Conservation (phyloP, 1,140 invertebrate species). For the Nasonia longicornis region DNA sequence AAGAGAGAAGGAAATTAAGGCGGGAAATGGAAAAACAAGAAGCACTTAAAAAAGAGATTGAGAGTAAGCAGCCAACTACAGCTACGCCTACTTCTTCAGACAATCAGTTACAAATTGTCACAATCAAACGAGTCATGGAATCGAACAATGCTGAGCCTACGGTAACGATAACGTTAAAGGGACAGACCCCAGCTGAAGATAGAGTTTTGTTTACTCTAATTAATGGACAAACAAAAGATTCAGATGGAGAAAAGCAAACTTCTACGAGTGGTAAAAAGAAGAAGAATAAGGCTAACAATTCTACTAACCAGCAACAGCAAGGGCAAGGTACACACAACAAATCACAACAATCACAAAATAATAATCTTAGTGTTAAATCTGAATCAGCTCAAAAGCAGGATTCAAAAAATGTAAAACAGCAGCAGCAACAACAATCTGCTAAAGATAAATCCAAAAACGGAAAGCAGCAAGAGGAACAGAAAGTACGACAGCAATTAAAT, state of each 20-base stretch:
- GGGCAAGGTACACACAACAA: conserved; percentile 46
- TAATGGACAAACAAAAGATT: conserved; percentile 76
- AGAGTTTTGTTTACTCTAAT: conserved; percentile 80
- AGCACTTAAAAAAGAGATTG: conserved; percentile 49
- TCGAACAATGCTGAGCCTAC: conserved; percentile 76
- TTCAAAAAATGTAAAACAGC: conserved; percentile 43
- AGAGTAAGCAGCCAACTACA: conserved; percentile 53
- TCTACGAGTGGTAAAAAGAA: conserved; percentile 65
- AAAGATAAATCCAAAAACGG: conserved; percentile 55
- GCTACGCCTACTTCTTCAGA: conserved; percentile 50
- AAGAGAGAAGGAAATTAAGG: conserved; percentile 63
- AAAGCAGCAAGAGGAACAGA: conserved; percentile 56
- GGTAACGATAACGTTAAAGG: conserved; percentile 82
- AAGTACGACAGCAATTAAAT: conserved; percentile 49
- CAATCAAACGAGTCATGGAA: conserved; percentile 78
- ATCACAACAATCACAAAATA: conserved; percentile 51
- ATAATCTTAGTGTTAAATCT: conserved; percentile 49
- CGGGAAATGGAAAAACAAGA: conserved; percentile 61
- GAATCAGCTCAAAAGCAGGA: conserved; percentile 45
- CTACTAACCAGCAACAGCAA: conserved; percentile 44
- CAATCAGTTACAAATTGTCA: conserved; percentile 76
- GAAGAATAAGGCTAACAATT: conserved; percentile 65
- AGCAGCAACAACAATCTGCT: conserved; percentile 52
- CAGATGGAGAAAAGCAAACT: conserved; percentile 57
- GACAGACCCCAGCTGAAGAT: conserved; percentile 80